Evolutionary conservation across 2,797 vertebrate genomes (phyloP).

Genomic region (Lepus oiostolus): DNA sequence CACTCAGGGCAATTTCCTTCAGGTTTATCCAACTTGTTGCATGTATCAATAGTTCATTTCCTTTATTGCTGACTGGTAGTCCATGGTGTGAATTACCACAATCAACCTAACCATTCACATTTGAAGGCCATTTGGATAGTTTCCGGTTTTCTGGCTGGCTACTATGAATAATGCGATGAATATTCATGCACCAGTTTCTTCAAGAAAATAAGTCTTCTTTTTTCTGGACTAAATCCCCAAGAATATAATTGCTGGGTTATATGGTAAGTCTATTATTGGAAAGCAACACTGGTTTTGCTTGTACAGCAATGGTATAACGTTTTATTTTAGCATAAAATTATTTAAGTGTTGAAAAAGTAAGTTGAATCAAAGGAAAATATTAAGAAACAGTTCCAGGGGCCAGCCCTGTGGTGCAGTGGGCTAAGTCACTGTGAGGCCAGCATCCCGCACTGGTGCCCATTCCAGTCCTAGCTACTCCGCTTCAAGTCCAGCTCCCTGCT

Average conservation of each 20-base stretch:
- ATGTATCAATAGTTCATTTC: not conserved
- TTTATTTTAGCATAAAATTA: conserved; percentile 64
- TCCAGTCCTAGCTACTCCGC: too few species aligned
- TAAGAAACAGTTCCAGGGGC: not conserved
- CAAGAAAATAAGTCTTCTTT: conserved; percentile 17
- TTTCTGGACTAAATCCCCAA: conserved; percentile 17
- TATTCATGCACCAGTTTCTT: conserved; percentile 26
- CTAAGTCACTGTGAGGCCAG: too few species aligned
- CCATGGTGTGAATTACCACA: not conserved
- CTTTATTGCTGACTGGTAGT: conserved; percentile 7
- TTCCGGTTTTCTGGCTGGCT: conserved; percentile 30
- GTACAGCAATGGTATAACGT: conserved; percentile 50
- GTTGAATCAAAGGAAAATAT: conserved; percentile 37
- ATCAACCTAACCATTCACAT: not conserved
- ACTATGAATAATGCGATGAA: conserved; percentile 40
- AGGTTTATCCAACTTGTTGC: not conserved
- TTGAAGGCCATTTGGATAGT: not conserved
- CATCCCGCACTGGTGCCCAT: too few species aligned
- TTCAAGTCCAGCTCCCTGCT: too few species aligned
- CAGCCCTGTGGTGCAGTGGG: too few species aligned
- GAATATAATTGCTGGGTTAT: not conserved
- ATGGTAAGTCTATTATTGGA: not conserved
- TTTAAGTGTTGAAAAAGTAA: conserved; percentile 53
- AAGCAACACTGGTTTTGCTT: conserved; percentile 43
- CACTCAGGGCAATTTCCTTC: not conserved